Evolutionary conservation across 2,797 vertebrate species (phyloP), one percentile per base, ranked within the genome.

Genomic region (Chelon labrosus): DNA sequence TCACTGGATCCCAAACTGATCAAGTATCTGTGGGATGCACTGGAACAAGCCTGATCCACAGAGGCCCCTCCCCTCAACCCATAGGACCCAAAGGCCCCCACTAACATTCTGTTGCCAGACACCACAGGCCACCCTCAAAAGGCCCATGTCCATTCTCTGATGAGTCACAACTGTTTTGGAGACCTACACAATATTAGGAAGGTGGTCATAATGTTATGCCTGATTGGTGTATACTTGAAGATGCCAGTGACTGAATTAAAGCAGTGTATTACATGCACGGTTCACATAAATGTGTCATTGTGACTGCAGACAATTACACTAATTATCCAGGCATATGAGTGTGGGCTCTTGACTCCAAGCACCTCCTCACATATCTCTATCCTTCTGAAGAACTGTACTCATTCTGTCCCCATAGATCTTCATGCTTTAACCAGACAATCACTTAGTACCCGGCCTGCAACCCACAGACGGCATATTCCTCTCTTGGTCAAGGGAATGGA

Each of bases 401-500:
- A 41, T 50, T 61, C 42, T 46, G 49, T 75, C 60, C 50, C 70
- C 6, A 25, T 42, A 73, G 72, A 76, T 77, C 63, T 80, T 37
- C 14, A 72, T 57, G 47, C 70, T 68, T 61, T 55, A 75, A 76
- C 55, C 74, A 82, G 75, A 81, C 88, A 80, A 79, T 79, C 84
- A 85, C 56, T 85, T 77, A 80, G 59, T 79, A 60, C 63, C 68
- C 75, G 64, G 88, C 74, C 79, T 84, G 86, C 65, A 79, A 65
- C 75, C 79, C 80, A 79, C 81, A 85, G 83, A 81, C 77, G 86
- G 79, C 73, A 79, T 73, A 64, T 77, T 69, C 80, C 80, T 84
- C 58, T 68, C 73, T 65, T 65, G 63, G 77, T 83, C 59, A 38
- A 25, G 39, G 75, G 71, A 88, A 82, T 71, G 66, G 70, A 75